These are phyloP conservation scores for Ctenosaura bakeri DNA, from an alignment of 2,797 vertebrate species.

Conservation along the genomic window DNA sequence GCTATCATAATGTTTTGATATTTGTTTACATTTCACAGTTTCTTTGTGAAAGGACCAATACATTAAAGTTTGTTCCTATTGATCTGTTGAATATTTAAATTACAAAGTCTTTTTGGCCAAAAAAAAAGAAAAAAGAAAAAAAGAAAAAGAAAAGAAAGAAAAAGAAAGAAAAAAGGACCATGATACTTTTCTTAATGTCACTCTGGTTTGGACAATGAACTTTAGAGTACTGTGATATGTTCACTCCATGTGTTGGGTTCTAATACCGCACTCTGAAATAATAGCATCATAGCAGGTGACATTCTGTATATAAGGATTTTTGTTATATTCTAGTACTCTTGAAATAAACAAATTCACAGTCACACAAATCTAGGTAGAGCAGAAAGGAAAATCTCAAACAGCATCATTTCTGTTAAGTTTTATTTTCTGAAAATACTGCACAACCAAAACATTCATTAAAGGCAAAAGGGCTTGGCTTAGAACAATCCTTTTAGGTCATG, in stretches of 20 bases:
- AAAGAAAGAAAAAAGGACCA: not conserved
- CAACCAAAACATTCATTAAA: constrained; percentile 6
- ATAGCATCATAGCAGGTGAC: too few relatives aligned
- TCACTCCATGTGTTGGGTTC: not conserved
- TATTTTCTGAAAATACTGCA: not conserved
- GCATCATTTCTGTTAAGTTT: not conserved
- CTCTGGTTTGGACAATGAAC: not conserved
- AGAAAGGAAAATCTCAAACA: constrained; percentile 33
- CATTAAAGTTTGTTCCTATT: not conserved
- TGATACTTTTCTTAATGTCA: not conserved
- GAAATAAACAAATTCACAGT: not conserved
- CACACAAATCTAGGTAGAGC: fast-evolving
- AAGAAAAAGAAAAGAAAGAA: too few relatives aligned
- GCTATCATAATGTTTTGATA: not conserved
- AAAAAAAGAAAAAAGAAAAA: not conserved
- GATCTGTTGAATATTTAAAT: not conserved
- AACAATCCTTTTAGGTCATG: constrained; percentile 51
- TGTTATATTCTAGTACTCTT: not conserved
- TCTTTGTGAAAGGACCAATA: not conserved
- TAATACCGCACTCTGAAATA: too few relatives aligned
- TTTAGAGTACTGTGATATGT: not conserved
- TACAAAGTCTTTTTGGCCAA: not conserved
- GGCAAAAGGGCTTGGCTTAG: constrained; percentile 11
- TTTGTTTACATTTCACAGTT: not conserved
- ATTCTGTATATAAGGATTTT: not conserved